Base-by-base conservation (phyloP, 2,113 vertebrate species). In the Ophthalmolycus amberensis region DNA sequence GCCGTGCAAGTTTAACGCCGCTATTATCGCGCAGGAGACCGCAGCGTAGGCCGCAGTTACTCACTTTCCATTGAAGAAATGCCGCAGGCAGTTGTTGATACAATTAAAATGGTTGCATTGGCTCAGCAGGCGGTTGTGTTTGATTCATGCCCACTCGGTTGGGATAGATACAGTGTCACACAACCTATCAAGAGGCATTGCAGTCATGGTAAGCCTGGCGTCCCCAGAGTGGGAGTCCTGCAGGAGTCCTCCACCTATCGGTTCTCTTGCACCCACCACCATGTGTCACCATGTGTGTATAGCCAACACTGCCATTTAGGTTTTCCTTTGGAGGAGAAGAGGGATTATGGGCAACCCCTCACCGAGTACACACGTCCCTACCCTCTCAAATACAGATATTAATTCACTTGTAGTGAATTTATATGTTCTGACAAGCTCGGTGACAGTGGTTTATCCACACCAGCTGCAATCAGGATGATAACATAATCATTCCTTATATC, bases 61-160 rank as follows among this genome's bases (percentile, higher is more conserved):
- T 83, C 80, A 78, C 77, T 83, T 83, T 54, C 22, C 75, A 74
- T 66, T 78, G 54, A 84, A 84, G 37, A 58, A 68, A 85, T 71
- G 68, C 82, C 27, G 18, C 82, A 82, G 79, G 80, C 74, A 42
- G 75, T 40, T 68, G 74, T 72, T 68, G 59, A 20, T 52, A 32
- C 46, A 38, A 37, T 88, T 72, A 50, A 60, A 69, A 82, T 72
- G 71, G 80, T 87, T 84, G 72, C 68, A 40, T 27, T 79, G 71
- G 29, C 4, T 14, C 66, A 34, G 74, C 76, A 54, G 71, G 65
- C 20, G 16, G 64, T n/a, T 32, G 27, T 11, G 54, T 74, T 48
- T 58, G 56, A 71, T 63, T 75, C 66, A 8, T 29, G 44, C 32
- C 64, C 62, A 71, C 25, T 52, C 42, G 29, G 37, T 7, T 37